These are phyloP conservation scores for Tichodroma muraria DNA, from an alignment of 2,113 vertebrate genomes.

Conservation along the genomic window DNA sequence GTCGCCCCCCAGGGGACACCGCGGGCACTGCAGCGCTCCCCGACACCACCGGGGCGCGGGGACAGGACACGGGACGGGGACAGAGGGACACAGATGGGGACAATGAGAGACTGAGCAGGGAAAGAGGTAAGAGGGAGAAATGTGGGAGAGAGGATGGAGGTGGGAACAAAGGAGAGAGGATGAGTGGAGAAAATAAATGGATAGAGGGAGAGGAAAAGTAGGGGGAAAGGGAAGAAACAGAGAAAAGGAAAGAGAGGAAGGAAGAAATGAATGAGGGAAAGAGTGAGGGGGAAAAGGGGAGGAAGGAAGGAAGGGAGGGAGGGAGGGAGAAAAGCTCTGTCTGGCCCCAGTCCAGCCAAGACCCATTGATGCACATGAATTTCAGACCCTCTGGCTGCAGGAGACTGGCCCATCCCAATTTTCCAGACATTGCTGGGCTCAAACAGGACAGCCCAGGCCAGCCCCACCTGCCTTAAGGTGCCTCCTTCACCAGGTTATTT, in stretches of 20 bases:
- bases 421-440: background rate
- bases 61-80: background rate
- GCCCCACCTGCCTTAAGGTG: background rate
- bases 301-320: fast-evolving
- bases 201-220: background rate
- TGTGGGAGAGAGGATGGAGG: background rate
- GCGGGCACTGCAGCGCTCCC: background rate
- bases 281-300: fast-evolving
- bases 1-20: constrained; percentile 31
- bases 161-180: background rate
- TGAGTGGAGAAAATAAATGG: background rate
- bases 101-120: fast-evolving
- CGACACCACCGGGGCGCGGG: background rate
- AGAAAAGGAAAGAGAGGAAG: fast-evolving
- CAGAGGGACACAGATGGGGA: too few relatives aligned
- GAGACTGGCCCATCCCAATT: background rate
- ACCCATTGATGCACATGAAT: fast-evolving
- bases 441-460: fast-evolving
- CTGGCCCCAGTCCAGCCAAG: background rate
- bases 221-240: too few relatives aligned
- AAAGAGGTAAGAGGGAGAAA: background rate
- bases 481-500: fast-evolving
- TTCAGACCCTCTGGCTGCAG: background rate
- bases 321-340: fast-evolving
- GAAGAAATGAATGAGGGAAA: fast-evolving